These are phyloP conservation scores for Aproaerema taeniolella DNA, from an alignment of 2,888 invertebrate genomes.

Conservation along the genomic window DNA sequence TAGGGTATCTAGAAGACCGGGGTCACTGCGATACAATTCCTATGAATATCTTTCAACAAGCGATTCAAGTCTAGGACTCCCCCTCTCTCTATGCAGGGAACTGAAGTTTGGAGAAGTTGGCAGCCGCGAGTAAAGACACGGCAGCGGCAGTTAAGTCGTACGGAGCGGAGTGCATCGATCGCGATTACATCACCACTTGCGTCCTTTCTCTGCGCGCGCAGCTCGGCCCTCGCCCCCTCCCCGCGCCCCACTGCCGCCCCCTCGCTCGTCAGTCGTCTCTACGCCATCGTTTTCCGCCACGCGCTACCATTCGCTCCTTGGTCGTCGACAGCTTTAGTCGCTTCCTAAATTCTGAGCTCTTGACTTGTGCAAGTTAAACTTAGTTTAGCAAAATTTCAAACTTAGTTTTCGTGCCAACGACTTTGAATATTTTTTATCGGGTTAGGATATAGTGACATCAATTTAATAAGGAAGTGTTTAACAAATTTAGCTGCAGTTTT, in stretches of 20 bases:
- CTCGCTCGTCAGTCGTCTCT: constrained; percentile 36
- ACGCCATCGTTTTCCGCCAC: constrained; percentile 50
- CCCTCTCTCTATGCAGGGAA: neutral
- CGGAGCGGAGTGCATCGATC: constrained; percentile 67
- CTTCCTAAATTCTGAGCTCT: constrained; percentile 32
- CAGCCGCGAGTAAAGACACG: constrained; percentile 18
- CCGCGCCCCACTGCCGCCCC: constrained; percentile 33
- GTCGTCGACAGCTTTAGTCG: constrained; percentile 50
- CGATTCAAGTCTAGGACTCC: too few relatives aligned
- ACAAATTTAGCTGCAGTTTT: constrained; percentile 24
- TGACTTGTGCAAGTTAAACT: constrained; percentile 50
- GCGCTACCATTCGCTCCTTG: constrained; percentile 67
- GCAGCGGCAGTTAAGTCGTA: constrained; percentile 40
- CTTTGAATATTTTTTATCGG: constrained; percentile 19
- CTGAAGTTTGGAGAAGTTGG: constrained; percentile 13
- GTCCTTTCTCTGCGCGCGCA: constrained; percentile 75
- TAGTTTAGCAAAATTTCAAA: constrained; percentile 35
- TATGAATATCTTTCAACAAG: too few relatives aligned
- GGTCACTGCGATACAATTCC: neutral
- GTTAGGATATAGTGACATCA: constrained; percentile 37
- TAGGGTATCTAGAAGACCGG: constrained; percentile 12
- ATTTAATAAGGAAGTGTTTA: constrained; percentile 37
- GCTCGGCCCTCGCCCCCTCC: constrained; percentile 37
- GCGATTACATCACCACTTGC: constrained; percentile 73
- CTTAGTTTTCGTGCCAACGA: constrained; percentile 33